phyloP scores from a whole-genome alignment of 23 tunicate genomes.

The Halocynthia aurantium region DNA sequence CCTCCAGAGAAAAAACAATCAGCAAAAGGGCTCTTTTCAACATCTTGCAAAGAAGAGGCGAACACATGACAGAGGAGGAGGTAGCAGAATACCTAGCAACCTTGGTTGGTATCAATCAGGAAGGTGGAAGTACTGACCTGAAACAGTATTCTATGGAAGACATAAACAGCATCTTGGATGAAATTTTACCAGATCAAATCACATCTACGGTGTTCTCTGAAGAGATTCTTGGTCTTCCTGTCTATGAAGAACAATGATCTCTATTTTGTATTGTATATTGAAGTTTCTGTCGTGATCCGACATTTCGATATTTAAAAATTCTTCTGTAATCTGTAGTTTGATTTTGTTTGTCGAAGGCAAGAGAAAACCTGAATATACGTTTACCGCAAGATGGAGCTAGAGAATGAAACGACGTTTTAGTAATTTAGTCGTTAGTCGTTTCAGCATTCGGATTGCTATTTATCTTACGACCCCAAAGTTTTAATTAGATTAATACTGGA shows the following conservation, averaged over 20 bases:
- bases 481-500: too few relatives aligned
- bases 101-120: constrained; percentile 50
- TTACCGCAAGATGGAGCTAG: too few relatives aligned
- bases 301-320: too few relatives aligned
- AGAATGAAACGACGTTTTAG: too few relatives aligned
- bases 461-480: too few relatives aligned
- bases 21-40: constrained; percentile 33
- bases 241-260: constrained; percentile 21
- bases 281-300: too few relatives aligned
- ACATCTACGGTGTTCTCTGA: constrained; percentile 51
- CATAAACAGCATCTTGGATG: constrained; percentile 11
- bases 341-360: too few relatives aligned
- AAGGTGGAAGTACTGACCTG: constrained; percentile 67
- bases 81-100: constrained; percentile 67
- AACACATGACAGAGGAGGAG: constrained; percentile 89
- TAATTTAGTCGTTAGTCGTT: too few relatives aligned
- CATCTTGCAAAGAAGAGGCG: constrained; percentile 67
- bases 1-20: constrained; percentile 19
- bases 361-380: too few relatives aligned
- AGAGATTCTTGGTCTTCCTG: constrained; percentile 58
- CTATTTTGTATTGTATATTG: neutral
- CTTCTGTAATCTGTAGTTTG: too few relatives aligned
- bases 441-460: too few relatives aligned
- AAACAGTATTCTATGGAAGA: constrained; percentile 4
- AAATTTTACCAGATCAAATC: constrained; percentile 41